phyloP scores from a whole-genome alignment of 2,113 vertebrate genomes.

The Nycticebus coucang region DNA sequence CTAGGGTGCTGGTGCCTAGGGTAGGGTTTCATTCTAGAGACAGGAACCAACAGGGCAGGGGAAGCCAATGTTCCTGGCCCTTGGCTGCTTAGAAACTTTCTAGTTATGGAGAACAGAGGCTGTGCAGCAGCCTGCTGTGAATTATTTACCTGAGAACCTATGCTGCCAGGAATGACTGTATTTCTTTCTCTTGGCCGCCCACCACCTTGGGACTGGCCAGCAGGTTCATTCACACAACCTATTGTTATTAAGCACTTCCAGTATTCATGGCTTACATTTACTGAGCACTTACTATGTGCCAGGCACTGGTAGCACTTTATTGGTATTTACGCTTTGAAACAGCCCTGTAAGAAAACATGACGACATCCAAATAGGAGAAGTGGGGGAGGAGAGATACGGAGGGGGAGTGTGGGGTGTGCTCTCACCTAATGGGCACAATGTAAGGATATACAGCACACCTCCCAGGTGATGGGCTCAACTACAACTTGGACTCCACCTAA shows the following conservation, averaged over 20 bases:
- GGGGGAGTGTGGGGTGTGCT: too few relatives aligned
- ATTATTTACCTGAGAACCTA: not conserved
- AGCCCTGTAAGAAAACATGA: not conserved
- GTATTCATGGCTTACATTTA: not conserved
- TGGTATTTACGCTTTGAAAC: not conserved
- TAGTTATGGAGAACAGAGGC: not conserved
- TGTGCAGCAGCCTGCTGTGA: not conserved
- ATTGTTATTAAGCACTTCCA: not conserved
- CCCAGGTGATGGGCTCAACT: too few relatives aligned
- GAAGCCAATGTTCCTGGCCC: not conserved
- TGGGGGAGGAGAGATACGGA: too few relatives aligned
- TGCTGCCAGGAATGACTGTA: not conserved
- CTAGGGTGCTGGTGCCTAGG: slow-evolving; percentile 77
- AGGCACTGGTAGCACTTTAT: not conserved
- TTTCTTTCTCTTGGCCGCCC: not conserved
- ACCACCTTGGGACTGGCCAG: not conserved
- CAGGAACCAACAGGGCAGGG: not conserved
- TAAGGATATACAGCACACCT: too few relatives aligned
- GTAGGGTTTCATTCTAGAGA: not conserved
- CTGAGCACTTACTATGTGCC: not conserved
- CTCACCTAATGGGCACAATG: too few relatives aligned
- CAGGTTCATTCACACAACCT: fast-evolving
- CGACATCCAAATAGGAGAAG: too few relatives aligned
- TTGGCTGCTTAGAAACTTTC: not conserved
- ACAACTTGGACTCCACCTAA: too few relatives aligned